These are phyloP conservation scores for Sakesphorus luctuosus DNA, from an alignment of 2,113 vertebrate genomes.

Conservation along the genomic window DNA sequence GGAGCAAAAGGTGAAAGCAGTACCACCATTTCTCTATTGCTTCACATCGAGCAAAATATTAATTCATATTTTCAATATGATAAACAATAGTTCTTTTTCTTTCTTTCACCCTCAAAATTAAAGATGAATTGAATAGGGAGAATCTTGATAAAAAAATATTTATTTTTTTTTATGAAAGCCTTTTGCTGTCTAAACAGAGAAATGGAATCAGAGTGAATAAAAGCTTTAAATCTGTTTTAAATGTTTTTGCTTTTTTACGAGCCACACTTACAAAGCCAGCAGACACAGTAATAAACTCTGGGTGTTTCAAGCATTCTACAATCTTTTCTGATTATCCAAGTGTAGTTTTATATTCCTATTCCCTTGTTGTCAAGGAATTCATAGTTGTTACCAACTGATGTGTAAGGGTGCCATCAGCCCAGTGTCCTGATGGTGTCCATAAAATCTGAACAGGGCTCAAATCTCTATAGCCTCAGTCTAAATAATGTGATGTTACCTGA, in stretches of 20 bases:
- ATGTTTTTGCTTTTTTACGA: neutral
- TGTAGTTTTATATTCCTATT: neutral
- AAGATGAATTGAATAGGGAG: neutral
- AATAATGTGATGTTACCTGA: neutral
- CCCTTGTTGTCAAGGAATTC: neutral
- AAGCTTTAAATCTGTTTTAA: conserved; percentile 3
- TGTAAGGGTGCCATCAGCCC: neutral
- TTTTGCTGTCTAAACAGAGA: neutral
- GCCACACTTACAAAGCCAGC: neutral
- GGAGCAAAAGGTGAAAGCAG: neutral
- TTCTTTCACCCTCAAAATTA: neutral
- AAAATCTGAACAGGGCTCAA: neutral
- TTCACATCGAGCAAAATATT: neutral
- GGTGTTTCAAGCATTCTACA: neutral
- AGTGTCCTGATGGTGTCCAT: neutral
- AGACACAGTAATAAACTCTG: neutral
- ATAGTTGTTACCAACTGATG: neutral
- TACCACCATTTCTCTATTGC: neutral
- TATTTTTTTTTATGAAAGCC: neutral
- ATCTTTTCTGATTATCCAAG: neutral
- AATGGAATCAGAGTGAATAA: neutral
- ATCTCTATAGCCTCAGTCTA: neutral
- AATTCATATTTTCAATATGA: neutral
- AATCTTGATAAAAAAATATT: neutral
- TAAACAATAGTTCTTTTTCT: neutral